Conservation (phyloP, 2,797 vertebrate species). For the Acestrorhynchus altus region DNA sequence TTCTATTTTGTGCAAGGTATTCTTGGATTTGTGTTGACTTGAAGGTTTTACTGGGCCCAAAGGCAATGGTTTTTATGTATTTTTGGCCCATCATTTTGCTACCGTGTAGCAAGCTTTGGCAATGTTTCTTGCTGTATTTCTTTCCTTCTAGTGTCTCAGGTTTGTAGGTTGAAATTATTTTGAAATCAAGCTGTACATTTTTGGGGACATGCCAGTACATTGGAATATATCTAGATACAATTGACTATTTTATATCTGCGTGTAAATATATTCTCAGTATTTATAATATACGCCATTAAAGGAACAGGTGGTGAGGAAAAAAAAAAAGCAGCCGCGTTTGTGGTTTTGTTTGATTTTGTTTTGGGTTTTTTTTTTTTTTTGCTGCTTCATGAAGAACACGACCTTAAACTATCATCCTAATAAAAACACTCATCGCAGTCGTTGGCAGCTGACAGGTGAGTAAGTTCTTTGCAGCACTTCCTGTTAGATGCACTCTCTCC, state of each 20-base stretch:
- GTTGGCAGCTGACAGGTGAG: not conserved
- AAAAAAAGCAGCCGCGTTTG: constrained; percentile 51
- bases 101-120: constrained; percentile 86
- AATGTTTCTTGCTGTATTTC: constrained; percentile 77
- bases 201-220: constrained; percentile 77
- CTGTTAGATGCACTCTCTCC: not conserved
- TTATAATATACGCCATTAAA: constrained; percentile 90
- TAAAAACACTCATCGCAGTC: not conserved
- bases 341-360: constrained; percentile 50
- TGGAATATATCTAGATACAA: constrained; percentile 77
- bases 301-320: constrained; percentile 67
- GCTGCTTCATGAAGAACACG: constrained; percentile 1
- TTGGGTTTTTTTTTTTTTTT: too few species aligned
- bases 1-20: constrained; percentile 74
- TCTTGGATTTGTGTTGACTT: constrained; percentile 70
- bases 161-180: constrained; percentile 78
- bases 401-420: not conserved
- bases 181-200: constrained; percentile 77
- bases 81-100: constrained; percentile 79
- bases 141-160: constrained; percentile 84
- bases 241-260: constrained; percentile 85
- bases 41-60: constrained; percentile 65
- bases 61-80: constrained; percentile 61
- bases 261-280: constrained; percentile 93
- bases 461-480: not conserved